Evolutionary conservation across 2,797 vertebrate species (phyloP).

Genomic region (Buphagus erythrorhynchus): DNA sequence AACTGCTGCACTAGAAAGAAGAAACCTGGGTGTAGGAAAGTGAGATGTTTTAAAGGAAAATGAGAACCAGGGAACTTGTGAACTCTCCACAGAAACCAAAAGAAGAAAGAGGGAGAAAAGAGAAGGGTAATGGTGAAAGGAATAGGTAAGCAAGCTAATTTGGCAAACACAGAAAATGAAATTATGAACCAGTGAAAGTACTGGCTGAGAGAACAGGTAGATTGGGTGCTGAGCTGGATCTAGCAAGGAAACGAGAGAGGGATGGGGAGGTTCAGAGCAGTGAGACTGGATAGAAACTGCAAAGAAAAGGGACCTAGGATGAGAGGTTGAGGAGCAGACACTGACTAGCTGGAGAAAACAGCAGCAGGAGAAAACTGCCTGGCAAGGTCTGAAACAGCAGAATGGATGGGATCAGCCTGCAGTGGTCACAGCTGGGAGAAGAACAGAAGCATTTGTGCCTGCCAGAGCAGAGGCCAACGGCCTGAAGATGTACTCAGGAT

Average conservation of each 20-base stretch:
- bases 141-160: neutral
- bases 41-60: neutral
- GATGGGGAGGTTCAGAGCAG: neutral
- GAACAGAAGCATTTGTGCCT: neutral
- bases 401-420: neutral
- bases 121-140: neutral
- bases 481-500: neutral
- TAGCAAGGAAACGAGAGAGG: neutral
- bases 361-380: neutral
- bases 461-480: neutral
- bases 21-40: neutral
- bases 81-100: neutral
- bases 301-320: neutral
- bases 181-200: neutral
- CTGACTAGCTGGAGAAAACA: neutral
- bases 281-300: accelerated
- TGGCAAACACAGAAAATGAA: neutral
- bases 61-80: neutral
- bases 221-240: neutral
- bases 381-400: neutral
- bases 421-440: neutral
- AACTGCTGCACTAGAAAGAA: neutral
- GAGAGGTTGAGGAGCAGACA: neutral
- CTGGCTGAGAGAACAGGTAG: neutral
- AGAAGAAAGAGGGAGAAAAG: neutral